Conservation (phyloP, 2,888 invertebrate species). For the Acanthosepion lycidas region DNA sequence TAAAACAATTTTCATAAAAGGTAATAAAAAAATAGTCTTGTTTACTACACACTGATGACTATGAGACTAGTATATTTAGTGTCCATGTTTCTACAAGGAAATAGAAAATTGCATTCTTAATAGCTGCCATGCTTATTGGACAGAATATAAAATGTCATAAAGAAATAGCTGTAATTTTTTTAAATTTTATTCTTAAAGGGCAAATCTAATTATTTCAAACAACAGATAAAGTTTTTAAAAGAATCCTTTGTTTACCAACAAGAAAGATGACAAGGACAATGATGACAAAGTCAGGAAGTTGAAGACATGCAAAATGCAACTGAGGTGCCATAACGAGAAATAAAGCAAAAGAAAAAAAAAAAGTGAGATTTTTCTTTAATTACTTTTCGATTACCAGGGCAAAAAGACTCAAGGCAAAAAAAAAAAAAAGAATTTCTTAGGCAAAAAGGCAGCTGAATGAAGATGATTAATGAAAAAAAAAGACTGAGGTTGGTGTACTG, state of each 20-base stretch:
- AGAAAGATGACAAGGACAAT: neutral
- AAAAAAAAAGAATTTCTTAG: neutral
- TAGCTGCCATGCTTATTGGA: too few species aligned
- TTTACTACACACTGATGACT: too few species aligned
- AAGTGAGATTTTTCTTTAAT: neutral
- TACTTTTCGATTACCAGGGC: neutral
- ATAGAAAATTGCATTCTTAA: too few species aligned
- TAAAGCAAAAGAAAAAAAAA: neutral
- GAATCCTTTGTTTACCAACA: neutral
- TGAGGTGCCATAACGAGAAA: neutral
- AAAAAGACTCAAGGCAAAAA: neutral
- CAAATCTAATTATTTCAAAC: neutral
- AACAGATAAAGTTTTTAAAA: neutral
- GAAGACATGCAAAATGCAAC: neutral
- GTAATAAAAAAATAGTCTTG: neutral
- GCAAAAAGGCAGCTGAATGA: neutral
- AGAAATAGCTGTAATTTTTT: neutral
- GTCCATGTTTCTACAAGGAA: too few species aligned
- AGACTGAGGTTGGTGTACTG: neutral
- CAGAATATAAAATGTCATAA: too few species aligned
- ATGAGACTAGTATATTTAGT: too few species aligned
- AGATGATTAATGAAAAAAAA: neutral
- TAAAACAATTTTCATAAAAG: neutral
- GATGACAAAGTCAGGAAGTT: neutral
- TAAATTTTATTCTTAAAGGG: neutral